A percentile compares a stretch with the other conserved stretches of the same genome.
phyloP scores from a whole-genome alignment of 2,113 vertebrate species.

The Mesoclemmys tuberculata region DNA sequence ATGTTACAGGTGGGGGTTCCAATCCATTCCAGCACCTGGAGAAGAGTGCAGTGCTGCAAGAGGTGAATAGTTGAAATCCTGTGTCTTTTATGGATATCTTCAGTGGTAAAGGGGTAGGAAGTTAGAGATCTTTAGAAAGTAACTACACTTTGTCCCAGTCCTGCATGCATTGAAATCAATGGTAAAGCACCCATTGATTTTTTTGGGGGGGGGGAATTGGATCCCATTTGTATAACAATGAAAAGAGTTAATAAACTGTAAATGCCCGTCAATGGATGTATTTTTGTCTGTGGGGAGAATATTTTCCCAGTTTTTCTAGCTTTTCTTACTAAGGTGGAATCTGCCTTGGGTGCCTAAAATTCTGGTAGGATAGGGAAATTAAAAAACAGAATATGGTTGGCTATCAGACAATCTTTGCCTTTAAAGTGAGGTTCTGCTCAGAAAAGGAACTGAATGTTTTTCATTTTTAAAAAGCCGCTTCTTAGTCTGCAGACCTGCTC shows the following conservation, averaged over 20 bases:
- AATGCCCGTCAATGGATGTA: not conserved
- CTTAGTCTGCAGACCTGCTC: not conserved
- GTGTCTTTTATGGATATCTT: not conserved
- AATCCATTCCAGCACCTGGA: conserved; percentile 86
- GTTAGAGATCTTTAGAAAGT: not conserved
- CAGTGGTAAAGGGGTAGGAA: not conserved
- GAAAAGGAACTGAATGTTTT: not conserved
- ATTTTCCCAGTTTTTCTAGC: not conserved
- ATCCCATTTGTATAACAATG: not conserved
- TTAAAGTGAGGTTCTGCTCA: not conserved
- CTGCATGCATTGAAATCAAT: not conserved
- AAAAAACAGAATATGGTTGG: not conserved
- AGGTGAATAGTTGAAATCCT: conserved; percentile 73
- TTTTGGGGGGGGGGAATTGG: not conserved
- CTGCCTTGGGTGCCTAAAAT: not conserved
- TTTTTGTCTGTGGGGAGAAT: not conserved
- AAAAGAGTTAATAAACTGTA: not conserved
- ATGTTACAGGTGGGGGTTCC: conserved; percentile 79
- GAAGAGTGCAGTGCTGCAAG: conserved; percentile 86
- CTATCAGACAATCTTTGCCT: not conserved
- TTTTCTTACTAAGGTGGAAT: not conserved
- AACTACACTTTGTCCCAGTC: not conserved
- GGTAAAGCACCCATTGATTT: accelerated
- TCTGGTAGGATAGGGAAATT: not conserved
- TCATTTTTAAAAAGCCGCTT: not conserved